Percentiles rank a stretch among this genome's conserved stretches.
Evolutionary conservation across 2,888 invertebrate species (phyloP).

Genomic region (Agrotis exclamationis): DNA sequence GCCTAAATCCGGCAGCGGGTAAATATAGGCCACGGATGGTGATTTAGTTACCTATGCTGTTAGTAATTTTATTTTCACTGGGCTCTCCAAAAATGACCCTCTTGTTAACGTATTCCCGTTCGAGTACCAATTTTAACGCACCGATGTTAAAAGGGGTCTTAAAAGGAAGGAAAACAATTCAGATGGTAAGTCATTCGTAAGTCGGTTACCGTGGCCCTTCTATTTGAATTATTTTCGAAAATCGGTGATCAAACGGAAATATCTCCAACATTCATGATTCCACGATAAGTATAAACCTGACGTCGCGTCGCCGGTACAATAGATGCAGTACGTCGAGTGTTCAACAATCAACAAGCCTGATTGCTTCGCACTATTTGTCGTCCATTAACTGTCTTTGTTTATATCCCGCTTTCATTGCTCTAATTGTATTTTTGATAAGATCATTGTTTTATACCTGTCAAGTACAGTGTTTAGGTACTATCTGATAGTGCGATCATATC

Average conservation of each 20-base stretch:
- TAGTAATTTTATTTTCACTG: neutral
- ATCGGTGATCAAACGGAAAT: no score
- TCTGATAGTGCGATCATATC: neutral
- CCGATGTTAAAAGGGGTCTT: no score
- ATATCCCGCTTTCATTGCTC: slow-evolving; percentile 4
- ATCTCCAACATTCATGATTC: neutral
- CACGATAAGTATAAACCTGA: slow-evolving; percentile 34
- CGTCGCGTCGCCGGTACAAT: no score
- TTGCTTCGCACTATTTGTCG: slow-evolving; percentile 46
- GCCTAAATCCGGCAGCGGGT: neutral
- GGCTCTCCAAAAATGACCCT: neutral
- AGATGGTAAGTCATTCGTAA: no score
- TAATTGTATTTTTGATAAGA: slow-evolving; percentile 17
- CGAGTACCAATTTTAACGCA: no score
- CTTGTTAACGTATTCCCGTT: no score
- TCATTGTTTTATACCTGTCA: neutral
- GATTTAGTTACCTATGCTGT: neutral
- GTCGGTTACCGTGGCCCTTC: no score
- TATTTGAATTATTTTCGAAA: no score
- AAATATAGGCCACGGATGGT: neutral
- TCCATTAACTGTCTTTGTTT: slow-evolving; percentile 48
- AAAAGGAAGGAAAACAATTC: no score
- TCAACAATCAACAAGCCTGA: slow-evolving; percentile 45
- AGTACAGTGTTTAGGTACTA: no score
- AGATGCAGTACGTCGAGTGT: slow-evolving; percentile 41